Evolutionary conservation across 2,113 vertebrate species (phyloP), one percentile per base, ranked within the genome.

Genomic region (Steatornis caripensis): DNA sequence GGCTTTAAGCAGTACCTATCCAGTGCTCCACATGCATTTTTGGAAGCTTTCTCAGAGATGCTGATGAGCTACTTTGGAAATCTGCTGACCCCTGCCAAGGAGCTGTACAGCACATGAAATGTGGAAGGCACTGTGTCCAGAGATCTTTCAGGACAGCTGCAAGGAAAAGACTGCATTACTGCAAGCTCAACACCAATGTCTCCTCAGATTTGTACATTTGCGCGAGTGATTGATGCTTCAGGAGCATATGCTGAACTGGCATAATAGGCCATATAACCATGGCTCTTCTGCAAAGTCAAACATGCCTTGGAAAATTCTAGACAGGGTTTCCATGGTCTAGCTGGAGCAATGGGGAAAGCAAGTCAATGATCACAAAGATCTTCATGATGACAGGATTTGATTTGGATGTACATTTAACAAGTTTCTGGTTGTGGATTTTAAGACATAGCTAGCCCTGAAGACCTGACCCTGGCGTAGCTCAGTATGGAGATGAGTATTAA

Each of bases 141-240:
- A 90, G 79, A 94, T 77, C 71, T 92, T 62, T 93, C 4, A 17
- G 85, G 85, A 93, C 92, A 92, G 95, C 75, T 95, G 93, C 85
- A 85, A 88, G 88, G 81, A 62, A 96, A 88, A 95, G 79, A 77
- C 49, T 49, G 37, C 71, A 91, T 80, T 93, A 83, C 84, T 79
- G 37, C 32, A 87, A 88, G 71, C 58, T 90, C 75, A 86, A 54
- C 49, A 62, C 37, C 55, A 54, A 43, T 2, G 37, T 34, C 90
- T 90, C 58, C 72, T 80, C 54, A 74, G 87, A 77, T 91, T 58
- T 80, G 58, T 76, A 4, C 18, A 32, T 45, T 80, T 88, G 46
- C 41, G 18, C 7, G 15, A 85, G 23, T 66, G 76, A 89, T 15
- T 90, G 82, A 69, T 51, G n/a, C 15, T 93, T 62, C 51, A 83